These are phyloP conservation scores for Oikopleura vanhoeffeni DNA, from an alignment of 23 tunicate species.

Conservation along the genomic window DNA sequence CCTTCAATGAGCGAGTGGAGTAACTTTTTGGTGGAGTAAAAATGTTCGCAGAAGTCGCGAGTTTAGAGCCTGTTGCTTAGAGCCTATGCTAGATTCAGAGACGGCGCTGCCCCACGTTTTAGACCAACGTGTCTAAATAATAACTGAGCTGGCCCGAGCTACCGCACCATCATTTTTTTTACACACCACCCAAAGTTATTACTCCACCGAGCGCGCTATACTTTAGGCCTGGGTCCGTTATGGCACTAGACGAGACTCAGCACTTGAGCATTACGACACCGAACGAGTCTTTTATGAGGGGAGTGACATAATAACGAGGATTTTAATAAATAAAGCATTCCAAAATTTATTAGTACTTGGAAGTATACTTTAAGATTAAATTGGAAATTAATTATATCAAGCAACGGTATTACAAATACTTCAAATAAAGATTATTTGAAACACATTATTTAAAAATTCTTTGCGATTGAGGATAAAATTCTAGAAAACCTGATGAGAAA, in stretches of 20 bases:
- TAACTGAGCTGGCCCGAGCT: conserved; percentile 17
- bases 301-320: too few relatives aligned
- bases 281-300: too few relatives aligned
- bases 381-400: too few relatives aligned
- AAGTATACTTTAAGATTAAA: too few relatives aligned
- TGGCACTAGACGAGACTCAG: neutral
- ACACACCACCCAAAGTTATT: neutral
- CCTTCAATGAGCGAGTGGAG: too few relatives aligned
- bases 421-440: too few relatives aligned
- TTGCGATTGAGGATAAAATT: too few relatives aligned
- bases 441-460: too few relatives aligned
- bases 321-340: too few relatives aligned
- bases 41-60: neutral
- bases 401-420: too few relatives aligned
- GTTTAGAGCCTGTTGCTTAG: neutral
- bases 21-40: neutral
- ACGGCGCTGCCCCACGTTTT: conserved; percentile 4
- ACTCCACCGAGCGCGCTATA: neutral
- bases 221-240: neutral
- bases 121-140: conserved; percentile 13
- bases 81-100: neutral
- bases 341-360: too few relatives aligned
- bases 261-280: neutral
- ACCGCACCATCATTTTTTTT: neutral
- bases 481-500: too few relatives aligned